Evolutionary conservation across 2,888 invertebrate species (phyloP), one percentile per base, ranked within the genome.

Genomic region (Ormyrus thymus): DNA sequence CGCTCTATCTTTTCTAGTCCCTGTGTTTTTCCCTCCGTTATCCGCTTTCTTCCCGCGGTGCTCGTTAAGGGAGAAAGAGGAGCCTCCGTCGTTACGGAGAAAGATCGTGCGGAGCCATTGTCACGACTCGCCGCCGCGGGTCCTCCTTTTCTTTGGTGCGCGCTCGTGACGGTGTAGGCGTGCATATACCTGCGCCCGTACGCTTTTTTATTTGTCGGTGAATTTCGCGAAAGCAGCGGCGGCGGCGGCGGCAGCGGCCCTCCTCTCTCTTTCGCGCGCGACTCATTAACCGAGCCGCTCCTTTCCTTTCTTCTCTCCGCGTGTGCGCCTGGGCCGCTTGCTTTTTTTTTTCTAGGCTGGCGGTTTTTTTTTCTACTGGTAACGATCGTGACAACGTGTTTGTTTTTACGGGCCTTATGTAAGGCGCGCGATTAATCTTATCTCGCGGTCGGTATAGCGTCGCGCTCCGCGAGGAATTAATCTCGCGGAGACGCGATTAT

Each of bases 391-490:
- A 59, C 61, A 46, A 66, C 45, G 56, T 62, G 51, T 77, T 77
- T 71, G 71, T 65, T 71, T 70, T 77, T 77, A 15, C 68, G 10
- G 29, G 29, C 43, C 9, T 78, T 78, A 78, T 13, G 64, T 70
- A 78, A 78, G 74, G 4, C 13, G 4, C 13, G 13, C 59, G 74
- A 70, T 74, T 74, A 70, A 70, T 69, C 69, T 74, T 74, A 78
- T 78, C 73, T 56, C 51, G 29, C 50, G 48, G 8, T 46, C 55
- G 56, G 29, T 13, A 46, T 29, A 29, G 29, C 53, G 75, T 56
- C 29, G 55, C 53, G 15, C 15, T 48, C 1, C 53, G 68, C 15
- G 71, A 77, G 59, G 72, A 77, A 66, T 72, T 72, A 59, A 77
- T 72, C 65, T 77, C 10, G 7, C 9, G 50, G 53, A 64, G 50